Conservation (phyloP, 2,797 vertebrate genomes). For the Phoebastria nigripes region DNA sequence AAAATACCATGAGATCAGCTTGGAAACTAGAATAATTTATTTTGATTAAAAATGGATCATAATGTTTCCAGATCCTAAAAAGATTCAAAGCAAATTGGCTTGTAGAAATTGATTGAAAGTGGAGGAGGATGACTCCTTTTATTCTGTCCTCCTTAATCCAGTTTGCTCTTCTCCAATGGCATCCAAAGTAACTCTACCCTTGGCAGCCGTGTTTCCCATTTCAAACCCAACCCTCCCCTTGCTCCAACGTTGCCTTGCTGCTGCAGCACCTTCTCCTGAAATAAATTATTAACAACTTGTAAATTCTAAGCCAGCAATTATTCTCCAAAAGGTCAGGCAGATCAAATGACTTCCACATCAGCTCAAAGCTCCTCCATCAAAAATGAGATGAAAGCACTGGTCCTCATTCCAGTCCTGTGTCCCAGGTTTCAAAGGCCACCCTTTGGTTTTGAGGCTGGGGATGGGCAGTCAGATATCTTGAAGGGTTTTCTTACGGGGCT, state of each 20-base stretch:
- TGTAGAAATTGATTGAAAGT: background rate
- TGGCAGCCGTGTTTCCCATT: background rate
- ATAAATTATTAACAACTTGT: slow-evolving; percentile 26
- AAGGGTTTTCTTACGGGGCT: background rate
- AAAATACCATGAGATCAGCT: slow-evolving; percentile 37
- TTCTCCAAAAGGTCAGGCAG: slow-evolving; percentile 52
- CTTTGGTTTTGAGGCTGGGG: background rate
- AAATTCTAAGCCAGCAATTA: slow-evolving; percentile 30
- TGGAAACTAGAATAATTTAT: slow-evolving; percentile 18
- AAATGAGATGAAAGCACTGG: background rate
- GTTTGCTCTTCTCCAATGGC: background rate
- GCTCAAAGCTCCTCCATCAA: slow-evolving; percentile 28
- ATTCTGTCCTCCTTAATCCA: background rate
- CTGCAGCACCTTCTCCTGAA: slow-evolving; percentile 11
- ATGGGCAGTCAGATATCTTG: background rate
- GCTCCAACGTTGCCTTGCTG: background rate
- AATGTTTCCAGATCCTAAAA: slow-evolving; percentile 5
- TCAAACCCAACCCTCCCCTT: background rate
- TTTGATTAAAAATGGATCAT: slow-evolving; percentile 13
- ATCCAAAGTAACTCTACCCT: background rate
- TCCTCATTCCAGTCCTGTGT: background rate
- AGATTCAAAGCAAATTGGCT: background rate
- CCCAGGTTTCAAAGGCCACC: slow-evolving; percentile 16
- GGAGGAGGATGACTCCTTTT: background rate
- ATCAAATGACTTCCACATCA: slow-evolving; percentile 30